Percentiles rank a stretch among this genome's conserved stretches.
phyloP scores from a whole-genome alignment of 2,888 invertebrate species.

The Andrena marginata region DNA sequence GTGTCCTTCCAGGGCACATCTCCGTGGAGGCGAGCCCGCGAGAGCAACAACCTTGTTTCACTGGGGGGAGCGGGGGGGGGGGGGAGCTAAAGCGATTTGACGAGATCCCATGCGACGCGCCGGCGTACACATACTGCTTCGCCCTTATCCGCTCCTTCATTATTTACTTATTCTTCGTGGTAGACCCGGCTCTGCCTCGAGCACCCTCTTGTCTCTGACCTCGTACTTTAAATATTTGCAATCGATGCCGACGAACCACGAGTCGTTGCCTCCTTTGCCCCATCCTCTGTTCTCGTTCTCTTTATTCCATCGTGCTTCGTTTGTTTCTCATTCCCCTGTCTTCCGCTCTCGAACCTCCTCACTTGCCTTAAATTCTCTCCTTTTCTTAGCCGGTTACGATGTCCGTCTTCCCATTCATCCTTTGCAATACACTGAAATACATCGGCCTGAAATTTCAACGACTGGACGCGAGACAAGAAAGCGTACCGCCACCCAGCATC shows the following conservation, averaged over 20 bases:
- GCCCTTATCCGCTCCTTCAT: conserved; percentile 43
- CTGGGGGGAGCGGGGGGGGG: background rate
- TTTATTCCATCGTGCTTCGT: background rate
- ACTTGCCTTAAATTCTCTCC: too few relatives aligned
- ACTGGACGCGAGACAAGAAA: background rate
- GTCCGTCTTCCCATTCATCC: too few relatives aligned
- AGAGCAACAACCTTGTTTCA: conserved; percentile 24
- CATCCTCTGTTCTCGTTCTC: conserved; percentile 15
- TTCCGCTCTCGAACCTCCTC: too few relatives aligned
- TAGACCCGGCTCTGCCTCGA: conserved; percentile 36
- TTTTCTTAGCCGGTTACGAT: too few relatives aligned
- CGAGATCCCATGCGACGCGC: conserved; percentile 42
- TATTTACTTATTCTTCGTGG: conserved; percentile 60
- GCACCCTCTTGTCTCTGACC: conserved; percentile 71
- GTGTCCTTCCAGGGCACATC: background rate
- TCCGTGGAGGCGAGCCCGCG: background rate
- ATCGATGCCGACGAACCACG: conserved; percentile 78
- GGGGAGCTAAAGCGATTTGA: conserved; percentile 49
- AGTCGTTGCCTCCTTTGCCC: conserved; percentile 78
- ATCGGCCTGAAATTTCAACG: background rate
- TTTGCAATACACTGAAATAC: background rate
- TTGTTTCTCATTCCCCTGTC: background rate
- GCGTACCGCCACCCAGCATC: conserved; percentile 19
- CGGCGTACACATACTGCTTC: conserved; percentile 31
- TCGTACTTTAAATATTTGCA: conserved; percentile 82